Conservation (phyloP, 2,113 vertebrate genomes). For the Felis chaus region DNA sequence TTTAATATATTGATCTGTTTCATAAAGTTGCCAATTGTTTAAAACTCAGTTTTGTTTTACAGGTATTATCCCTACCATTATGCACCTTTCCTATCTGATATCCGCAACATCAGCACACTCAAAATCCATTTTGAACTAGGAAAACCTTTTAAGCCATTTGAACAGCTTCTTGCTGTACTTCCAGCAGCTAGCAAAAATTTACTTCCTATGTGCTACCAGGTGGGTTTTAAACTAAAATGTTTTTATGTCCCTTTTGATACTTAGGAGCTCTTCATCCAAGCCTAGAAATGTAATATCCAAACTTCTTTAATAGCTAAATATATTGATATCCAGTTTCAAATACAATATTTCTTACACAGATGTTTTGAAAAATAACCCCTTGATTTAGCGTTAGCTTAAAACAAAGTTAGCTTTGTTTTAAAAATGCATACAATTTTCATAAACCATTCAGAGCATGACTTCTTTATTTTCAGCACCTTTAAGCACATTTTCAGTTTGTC, state of each 20-base stretch:
- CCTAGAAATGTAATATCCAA: neutral
- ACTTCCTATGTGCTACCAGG: slow-evolving; percentile 94
- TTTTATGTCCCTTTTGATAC: slow-evolving; percentile 12
- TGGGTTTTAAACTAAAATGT: slow-evolving; percentile 74
- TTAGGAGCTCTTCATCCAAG: neutral
- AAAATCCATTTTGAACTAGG: slow-evolving; percentile 93
- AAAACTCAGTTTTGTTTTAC: slow-evolving; percentile 59
- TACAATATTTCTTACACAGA: neutral
- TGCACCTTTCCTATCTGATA: slow-evolving; percentile 97
- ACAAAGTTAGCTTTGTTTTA: neutral
- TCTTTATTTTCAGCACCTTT: slow-evolving; percentile 7
- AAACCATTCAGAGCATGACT: neutral
- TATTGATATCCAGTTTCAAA: slow-evolving; percentile 47
- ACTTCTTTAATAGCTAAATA: slow-evolving; percentile 22
- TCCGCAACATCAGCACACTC: slow-evolving; percentile 90
- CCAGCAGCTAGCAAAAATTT: slow-evolving; percentile 97
- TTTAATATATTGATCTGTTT: slow-evolving; percentile 19
- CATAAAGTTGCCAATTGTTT: slow-evolving; percentile 41
- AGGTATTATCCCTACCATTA: slow-evolving; percentile 99
- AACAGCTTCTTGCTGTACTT: slow-evolving; percentile 96
- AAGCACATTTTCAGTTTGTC: neutral
- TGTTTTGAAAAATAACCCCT: slow-evolving; percentile 17
- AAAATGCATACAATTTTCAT: neutral
- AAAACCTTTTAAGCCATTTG: slow-evolving; percentile 97
- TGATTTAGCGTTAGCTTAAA: neutral